Percentiles rank a stretch among this genome's conserved stretches.
These are phyloP conservation scores for Cydia pomonella DNA, from an alignment of 1,140 invertebrate genomes.

Conservation along the genomic window DNA sequence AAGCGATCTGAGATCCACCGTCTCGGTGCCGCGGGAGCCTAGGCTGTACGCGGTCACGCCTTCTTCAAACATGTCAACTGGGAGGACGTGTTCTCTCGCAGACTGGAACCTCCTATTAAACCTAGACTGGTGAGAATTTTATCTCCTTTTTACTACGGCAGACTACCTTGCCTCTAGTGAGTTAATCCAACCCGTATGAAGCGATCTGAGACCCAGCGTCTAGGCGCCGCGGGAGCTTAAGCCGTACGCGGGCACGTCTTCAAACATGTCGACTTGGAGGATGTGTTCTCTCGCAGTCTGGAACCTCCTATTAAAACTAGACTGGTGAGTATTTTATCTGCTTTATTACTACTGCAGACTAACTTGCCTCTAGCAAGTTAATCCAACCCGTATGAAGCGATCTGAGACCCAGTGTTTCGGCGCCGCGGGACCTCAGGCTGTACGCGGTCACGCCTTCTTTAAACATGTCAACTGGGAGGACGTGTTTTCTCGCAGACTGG, in stretches of 20 bases:
- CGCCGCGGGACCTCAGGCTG: constrained; percentile 87
- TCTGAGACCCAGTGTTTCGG: constrained; percentile 81
- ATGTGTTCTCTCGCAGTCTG: constrained; percentile 91
- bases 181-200: no score
- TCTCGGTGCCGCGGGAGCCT: constrained; percentile 86
- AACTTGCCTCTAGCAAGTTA: no score
- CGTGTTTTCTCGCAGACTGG: constrained; percentile 90
- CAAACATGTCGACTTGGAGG: constrained; percentile 96
- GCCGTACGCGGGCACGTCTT: constrained; percentile 95
- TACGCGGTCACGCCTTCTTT: constrained; percentile 95
- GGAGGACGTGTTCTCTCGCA: constrained; percentile 93
- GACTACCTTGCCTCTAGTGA: no score
- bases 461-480: constrained; percentile 97
- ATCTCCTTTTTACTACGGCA: constrained; percentile 9
- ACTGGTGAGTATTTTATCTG: constrained; percentile 83
- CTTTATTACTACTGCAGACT: no score
- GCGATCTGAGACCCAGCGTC: constrained; percentile 82
- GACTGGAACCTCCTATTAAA: constrained; percentile 96
- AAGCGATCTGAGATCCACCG: constrained; percentile 85
- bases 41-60: constrained; percentile 92
- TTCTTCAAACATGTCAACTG: constrained; percentile 97
- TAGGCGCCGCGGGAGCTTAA: constrained; percentile 87
- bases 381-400: constrained; percentile 85
- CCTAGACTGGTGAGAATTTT: constrained; percentile 87
- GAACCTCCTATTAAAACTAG: constrained; percentile 96